These are phyloP conservation scores for Rhizomys pruinosus DNA, from an alignment of 2,113 vertebrate species.

Conservation along the genomic window DNA sequence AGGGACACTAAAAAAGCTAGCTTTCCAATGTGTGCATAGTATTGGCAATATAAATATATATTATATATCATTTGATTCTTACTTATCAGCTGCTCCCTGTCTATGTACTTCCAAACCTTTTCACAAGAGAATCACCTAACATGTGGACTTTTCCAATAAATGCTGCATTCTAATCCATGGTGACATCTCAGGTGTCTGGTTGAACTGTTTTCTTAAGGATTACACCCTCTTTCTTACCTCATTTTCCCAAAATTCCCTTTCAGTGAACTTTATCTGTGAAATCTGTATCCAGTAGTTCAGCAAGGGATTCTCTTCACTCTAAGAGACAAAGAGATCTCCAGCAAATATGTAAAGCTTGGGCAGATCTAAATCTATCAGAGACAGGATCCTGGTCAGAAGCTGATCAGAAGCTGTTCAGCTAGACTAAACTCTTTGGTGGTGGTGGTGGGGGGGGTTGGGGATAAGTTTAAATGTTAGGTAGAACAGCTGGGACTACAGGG, in stretches of 20 bases:
- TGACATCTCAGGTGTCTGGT: conserved; percentile 57
- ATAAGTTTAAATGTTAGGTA: too few relatives aligned
- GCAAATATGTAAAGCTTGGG: too few relatives aligned
- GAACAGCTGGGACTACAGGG: neutral
- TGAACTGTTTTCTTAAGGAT: conserved; percentile 29
- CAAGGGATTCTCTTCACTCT: neutral
- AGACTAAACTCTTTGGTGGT: too few relatives aligned
- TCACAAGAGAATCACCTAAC: conserved; percentile 91
- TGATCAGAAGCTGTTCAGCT: too few relatives aligned
- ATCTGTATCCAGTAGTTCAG: neutral
- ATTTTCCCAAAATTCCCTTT: neutral
- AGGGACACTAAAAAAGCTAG: conserved; percentile 72
- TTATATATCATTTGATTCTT: conserved; percentile 77
- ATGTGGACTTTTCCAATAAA: conserved; percentile 96
- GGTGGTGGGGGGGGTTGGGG: too few relatives aligned
- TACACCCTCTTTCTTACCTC: neutral
- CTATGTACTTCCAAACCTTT: conserved; percentile 90
- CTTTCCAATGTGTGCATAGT: conserved; percentile 86
- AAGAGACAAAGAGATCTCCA: neutral
- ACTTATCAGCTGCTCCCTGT: conserved; percentile 81
- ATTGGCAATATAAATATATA: conserved; percentile 84
- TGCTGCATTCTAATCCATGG: conserved; percentile 86
- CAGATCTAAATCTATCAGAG: too few relatives aligned
- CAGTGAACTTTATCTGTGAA: neutral
- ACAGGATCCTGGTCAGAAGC: too few relatives aligned